These are phyloP conservation scores for Phenganax stokvisi DNA, from an alignment of 92 coral and sea anemone species.

Conservation along the genomic window DNA sequence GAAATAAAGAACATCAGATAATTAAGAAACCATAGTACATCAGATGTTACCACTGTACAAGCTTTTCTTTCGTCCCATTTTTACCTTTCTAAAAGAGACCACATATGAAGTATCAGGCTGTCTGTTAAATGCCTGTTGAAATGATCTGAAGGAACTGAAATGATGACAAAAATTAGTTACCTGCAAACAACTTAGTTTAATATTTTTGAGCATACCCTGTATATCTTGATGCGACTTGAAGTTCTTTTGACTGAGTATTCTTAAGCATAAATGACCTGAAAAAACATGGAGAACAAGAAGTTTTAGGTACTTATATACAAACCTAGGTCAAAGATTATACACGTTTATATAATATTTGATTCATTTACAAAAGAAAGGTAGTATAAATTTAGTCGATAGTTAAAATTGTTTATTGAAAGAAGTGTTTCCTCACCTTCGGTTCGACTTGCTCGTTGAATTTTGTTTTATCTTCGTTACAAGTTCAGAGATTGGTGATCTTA, in stretches of 20 bases:
- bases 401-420: too few species aligned
- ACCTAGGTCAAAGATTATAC: too few species aligned
- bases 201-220: constrained; percentile 16
- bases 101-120: constrained; percentile 75
- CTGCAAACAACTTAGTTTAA: background rate
- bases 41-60: too few species aligned
- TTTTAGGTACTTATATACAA: background rate
- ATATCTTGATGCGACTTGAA: constrained; percentile 31
- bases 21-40: background rate
- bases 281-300: background rate
- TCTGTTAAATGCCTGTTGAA: constrained; percentile 77
- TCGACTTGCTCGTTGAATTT: constrained; percentile 23
- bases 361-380: too few species aligned
- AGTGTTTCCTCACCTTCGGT: constrained; percentile 13
- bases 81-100: constrained; percentile 82
- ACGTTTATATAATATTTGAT: too few species aligned
- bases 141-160: constrained; percentile 51
- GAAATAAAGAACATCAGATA: background rate
- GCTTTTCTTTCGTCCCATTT: constrained; percentile 13
- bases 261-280: constrained; percentile 33
- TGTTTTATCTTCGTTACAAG: constrained; percentile 28
- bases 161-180: background rate
- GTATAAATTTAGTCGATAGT: too few species aligned
- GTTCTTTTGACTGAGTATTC: constrained; percentile 33
- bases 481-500: constrained; percentile 30